Evolutionary conservation across 2,113 vertebrate species (phyloP).

Genomic region (Gymnogyps californianus): DNA sequence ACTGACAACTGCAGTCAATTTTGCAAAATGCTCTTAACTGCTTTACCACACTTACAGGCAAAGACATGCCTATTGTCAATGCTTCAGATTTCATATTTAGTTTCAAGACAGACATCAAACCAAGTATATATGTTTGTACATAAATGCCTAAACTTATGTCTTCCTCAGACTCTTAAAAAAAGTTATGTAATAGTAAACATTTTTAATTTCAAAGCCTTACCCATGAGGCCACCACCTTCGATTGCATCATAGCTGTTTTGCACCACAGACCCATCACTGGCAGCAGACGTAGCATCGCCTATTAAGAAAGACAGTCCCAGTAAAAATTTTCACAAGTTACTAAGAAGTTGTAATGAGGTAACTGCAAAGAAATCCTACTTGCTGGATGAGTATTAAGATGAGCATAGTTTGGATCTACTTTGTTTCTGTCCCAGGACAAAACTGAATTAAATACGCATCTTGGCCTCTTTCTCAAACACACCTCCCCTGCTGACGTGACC

Average conservation of each 20-base stretch:
- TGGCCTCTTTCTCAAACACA: not conserved
- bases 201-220: constrained; percentile 73
- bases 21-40: not conserved
- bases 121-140: not conserved
- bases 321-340: not conserved
- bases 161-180: not conserved
- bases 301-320: not conserved
- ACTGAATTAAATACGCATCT: not conserved
- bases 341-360: not conserved
- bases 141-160: not conserved
- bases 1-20: not conserved
- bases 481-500: not conserved
- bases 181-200: not conserved
- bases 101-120: not conserved
- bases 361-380: not conserved
- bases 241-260: constrained; percentile 85
- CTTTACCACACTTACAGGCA: not conserved
- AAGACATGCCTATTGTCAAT: not conserved
- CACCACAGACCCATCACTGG: constrained; percentile 73
- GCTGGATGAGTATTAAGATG: not conserved
- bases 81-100: not conserved
- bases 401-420: not conserved
- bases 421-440: not conserved
- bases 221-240: constrained; percentile 83
- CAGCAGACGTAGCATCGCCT: constrained; percentile 63